A percentile compares a stretch with the other conserved stretches of the same genome.
Evolutionary conservation across 2,113 vertebrate genomes (phyloP).

Genomic region (Xyliphius kryptos): DNA sequence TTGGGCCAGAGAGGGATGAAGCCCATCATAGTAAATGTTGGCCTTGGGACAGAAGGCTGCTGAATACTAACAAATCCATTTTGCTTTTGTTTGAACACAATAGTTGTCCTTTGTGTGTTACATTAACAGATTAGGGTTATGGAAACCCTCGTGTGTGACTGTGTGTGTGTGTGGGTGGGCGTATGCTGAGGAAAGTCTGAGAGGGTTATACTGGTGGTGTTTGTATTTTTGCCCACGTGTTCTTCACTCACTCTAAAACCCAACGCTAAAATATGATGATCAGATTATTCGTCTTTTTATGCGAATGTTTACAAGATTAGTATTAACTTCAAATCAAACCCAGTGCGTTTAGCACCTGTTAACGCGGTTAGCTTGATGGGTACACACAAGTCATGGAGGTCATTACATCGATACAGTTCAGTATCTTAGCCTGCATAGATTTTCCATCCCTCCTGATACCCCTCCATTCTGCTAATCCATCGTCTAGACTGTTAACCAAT

Average conservation of each 20-base stretch:
- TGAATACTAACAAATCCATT: constrained; percentile 36
- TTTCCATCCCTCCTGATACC: no score
- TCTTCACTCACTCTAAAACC: no score
- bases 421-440: no score
- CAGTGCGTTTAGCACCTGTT: no score
- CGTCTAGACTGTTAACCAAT: background rate
- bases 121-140: background rate
- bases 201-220: background rate
- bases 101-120: constrained; percentile 21
- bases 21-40: constrained; percentile 26
- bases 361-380: no score
- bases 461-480: background rate
- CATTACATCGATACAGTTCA: no score
- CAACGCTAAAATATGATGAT: no score
- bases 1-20: constrained; percentile 4
- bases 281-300: no score
- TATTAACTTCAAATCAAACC: no score
- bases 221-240: background rate
- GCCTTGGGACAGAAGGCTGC: constrained; percentile 25
- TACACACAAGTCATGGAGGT: no score
- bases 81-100: constrained; percentile 17
- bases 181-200: background rate
- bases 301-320: no score
- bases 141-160: constrained; percentile 1
- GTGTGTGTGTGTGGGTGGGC: background rate